Base-by-base conservation (phyloP, 2,113 vertebrate genomes). In the Ptychochromis oligacanthus region DNA sequence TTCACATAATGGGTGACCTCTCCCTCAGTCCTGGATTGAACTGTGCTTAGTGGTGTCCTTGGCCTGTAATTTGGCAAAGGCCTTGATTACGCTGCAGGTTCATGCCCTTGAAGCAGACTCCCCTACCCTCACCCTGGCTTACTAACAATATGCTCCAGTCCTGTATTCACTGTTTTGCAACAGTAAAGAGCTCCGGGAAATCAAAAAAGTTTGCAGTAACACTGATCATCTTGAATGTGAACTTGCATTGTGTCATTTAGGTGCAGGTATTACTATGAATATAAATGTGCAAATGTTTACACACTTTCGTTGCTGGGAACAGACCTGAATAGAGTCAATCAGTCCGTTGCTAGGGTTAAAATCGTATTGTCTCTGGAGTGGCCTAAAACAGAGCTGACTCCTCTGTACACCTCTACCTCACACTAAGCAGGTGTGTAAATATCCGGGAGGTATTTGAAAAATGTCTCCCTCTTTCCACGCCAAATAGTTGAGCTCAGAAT, bases 31-130 rank as follows among this genome's bases (percentile, higher is more conserved):
- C 75, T 40, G 40, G 40, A 40, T 74, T 93, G 82, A 95, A 93
- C 94, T 92, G 87, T 61, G 64, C 65, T 91, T 84, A 87, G 70
- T 70, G 38, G 56, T 82, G 82, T 86, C 70, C 79, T 86, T 77
- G 83, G 92, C 83, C 89, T 95, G 91, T 95, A 94, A 95, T 95
- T 95, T 94, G 60, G 78, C 86, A 61, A 90, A 87, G 81, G 76
- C 89, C 24, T 58, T 89, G 89, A 95, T 95, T 92, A 92, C 83
- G 77, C 79, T 75, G 31, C 78, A 87, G 78, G 75, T 88, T 91
- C 79, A 77, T 91, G 85, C 70, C 92, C 87, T 65, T 24, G 13
- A 77, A 91, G 84, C 57, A 70, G 31, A 67, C 28, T 52, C 55
- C 31, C 20, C 26, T 20, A 0, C 75, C 70, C 59, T 55, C 14